Evolutionary conservation across 2,888 invertebrate species (phyloP).

Genomic region (Cosmopolites sordidus): DNA sequence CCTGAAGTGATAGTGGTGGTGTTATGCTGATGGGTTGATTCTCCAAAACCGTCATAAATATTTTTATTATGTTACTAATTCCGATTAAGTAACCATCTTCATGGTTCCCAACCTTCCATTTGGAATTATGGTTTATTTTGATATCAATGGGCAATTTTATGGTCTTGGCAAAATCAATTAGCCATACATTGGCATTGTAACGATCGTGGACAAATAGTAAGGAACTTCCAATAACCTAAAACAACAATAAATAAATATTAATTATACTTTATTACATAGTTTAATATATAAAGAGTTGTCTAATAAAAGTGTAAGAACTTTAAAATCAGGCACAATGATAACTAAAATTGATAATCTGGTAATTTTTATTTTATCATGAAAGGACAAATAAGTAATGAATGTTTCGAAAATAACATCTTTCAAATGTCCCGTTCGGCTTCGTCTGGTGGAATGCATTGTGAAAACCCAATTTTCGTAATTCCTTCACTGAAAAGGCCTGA

Average conservation of each 20-base stretch:
- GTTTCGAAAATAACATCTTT: no score
- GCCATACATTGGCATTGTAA: conserved; percentile 85
- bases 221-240: conserved; percentile 85
- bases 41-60: conserved; percentile 65
- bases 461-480: no score
- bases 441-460: no score
- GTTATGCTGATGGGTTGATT: conserved; percentile 44
- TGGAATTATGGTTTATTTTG: conserved; percentile 71
- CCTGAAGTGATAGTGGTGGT: conserved; percentile 36
- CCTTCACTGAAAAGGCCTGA: no score
- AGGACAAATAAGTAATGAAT: no score
- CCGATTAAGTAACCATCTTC: conserved; percentile 95
- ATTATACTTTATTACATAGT: no score
- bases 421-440: no score
- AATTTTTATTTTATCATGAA: no score
- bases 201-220: conserved; percentile 92
- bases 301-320: no score
- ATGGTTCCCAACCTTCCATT: conserved; percentile 93
- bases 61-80: conserved; percentile 81
- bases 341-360: no score
- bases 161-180: conserved; percentile 98
- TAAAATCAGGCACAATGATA: no score
- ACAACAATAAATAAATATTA: conserved; percentile 25
- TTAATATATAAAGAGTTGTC: no score
- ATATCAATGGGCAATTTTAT: conserved; percentile 72